Evolutionary conservation across 92 coral and sea anemone genomes (phyloP).

Genomic region (Epizoanthus rinbou): DNA sequence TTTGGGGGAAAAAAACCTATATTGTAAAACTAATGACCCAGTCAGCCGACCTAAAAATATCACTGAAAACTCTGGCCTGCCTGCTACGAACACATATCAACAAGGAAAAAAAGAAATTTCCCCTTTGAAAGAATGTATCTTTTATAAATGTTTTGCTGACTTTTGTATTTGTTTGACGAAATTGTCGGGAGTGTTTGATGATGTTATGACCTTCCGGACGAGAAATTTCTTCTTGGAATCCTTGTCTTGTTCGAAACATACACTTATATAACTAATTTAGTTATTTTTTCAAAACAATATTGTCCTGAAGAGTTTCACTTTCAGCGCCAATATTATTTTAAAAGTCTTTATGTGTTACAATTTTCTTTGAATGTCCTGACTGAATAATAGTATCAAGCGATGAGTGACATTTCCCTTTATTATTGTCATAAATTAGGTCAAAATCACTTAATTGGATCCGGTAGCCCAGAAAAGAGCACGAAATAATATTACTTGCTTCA

Average conservation of each 20-base stretch:
- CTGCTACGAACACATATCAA: background rate
- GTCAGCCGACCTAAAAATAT: background rate
- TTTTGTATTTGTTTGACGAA: background rate
- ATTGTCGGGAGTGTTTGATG: conserved; percentile 1
- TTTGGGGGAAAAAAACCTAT: background rate
- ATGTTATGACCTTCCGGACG: background rate
- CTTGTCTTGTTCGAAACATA: background rate
- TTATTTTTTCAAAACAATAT: background rate
- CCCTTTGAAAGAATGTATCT: background rate
- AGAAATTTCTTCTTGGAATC: background rate
- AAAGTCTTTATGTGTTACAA: background rate
- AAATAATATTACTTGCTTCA: background rate
- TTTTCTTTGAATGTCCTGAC: background rate
- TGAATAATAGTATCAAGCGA: background rate
- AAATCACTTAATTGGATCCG: conserved; percentile 31
- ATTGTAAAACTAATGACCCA: too few species aligned
- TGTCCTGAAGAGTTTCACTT: background rate
- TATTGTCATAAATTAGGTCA: background rate
- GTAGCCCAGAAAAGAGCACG: background rate
- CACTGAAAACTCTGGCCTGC: background rate
- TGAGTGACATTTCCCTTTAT: conserved; percentile 27
- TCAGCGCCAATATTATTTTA: background rate
- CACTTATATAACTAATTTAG: background rate
- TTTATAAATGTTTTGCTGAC: background rate
- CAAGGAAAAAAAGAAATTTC: background rate